Conservation (phyloP, 2,888 invertebrate species). For the Protodeltote pygarga region DNA sequence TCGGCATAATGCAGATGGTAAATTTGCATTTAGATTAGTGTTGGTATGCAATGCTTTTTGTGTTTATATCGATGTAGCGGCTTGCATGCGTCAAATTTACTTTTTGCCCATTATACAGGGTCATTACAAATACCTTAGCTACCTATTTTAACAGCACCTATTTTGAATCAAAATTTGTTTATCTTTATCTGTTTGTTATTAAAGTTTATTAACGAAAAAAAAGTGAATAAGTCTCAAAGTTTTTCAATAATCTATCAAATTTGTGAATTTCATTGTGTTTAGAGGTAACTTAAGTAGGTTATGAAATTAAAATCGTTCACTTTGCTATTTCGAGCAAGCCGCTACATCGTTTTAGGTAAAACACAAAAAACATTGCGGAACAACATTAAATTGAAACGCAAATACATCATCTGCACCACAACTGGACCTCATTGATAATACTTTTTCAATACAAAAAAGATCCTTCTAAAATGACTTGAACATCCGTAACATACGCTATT, state of each 20-base stretch:
- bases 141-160: too few species aligned
- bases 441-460: slow-evolving; percentile 34
- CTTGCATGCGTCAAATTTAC: background rate
- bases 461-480: slow-evolving; percentile 28
- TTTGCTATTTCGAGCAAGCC: background rate
- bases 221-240: too few species aligned
- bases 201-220: too few species aligned
- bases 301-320: background rate
- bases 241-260: too few species aligned
- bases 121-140: too few species aligned
- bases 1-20: slow-evolving; percentile 55
- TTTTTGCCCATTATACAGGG: too few species aligned
- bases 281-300: background rate
- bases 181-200: too few species aligned
- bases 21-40: slow-evolving; percentile 73
- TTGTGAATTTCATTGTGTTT: too few species aligned
- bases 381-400: slow-evolving; percentile 70
- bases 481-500: slow-evolving; percentile 28
- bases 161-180: too few species aligned
- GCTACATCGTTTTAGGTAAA: slow-evolving; percentile 4
- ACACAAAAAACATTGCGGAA: slow-evolving; percentile 36
- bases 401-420: slow-evolving; percentile 60
- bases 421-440: slow-evolving; percentile 56
- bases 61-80: slow-evolving; percentile 10
- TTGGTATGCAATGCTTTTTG: slow-evolving; percentile 35